phyloP scores from a whole-genome alignment of 2,888 invertebrate species.

The Oxycera nigricornis region DNA sequence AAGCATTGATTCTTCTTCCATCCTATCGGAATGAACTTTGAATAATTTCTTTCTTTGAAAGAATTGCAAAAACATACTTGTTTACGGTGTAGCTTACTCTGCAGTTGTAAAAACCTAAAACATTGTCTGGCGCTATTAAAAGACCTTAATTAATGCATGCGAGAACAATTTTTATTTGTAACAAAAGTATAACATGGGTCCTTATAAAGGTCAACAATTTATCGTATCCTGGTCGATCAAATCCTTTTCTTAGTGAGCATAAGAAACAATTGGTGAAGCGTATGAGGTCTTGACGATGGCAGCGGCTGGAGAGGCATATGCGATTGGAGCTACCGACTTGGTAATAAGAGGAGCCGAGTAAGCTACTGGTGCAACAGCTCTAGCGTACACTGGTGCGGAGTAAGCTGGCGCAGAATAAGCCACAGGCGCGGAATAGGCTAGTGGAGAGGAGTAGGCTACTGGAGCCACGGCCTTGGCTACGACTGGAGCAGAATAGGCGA shows the following conservation, averaged over 20 bases:
- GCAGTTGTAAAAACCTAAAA: too few species aligned
- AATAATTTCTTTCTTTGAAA: too few species aligned
- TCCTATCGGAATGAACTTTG: too few species aligned
- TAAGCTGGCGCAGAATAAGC: conserved; percentile 44
- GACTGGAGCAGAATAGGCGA: conserved; percentile 49
- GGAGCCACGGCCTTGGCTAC: conserved; percentile 51
- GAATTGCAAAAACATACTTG: too few species aligned
- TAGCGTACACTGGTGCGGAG: not conserved
- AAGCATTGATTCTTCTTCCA: too few species aligned
- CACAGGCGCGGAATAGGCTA: conserved; percentile 19
- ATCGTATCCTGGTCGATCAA: not conserved
- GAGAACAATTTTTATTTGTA: conserved; percentile 9
- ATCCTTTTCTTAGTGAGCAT: conserved; percentile 35
- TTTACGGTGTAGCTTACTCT: too few species aligned
- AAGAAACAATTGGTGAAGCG: conserved; percentile 42
- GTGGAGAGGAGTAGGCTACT: conserved; percentile 34
- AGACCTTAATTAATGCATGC: too few species aligned
- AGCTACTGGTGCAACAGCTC: conserved; percentile 36
- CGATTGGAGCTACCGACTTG: conserved; percentile 11
- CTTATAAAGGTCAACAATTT: conserved; percentile 33
- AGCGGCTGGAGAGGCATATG: conserved; percentile 7
- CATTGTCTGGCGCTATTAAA: too few species aligned
- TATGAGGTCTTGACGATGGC: conserved; percentile 44
- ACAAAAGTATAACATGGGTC: conserved; percentile 5
- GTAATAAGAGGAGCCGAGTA: conserved; percentile 28